Base-by-base conservation (phyloP, 1,140 invertebrate genomes). In the Hyles vespertilio region DNA sequence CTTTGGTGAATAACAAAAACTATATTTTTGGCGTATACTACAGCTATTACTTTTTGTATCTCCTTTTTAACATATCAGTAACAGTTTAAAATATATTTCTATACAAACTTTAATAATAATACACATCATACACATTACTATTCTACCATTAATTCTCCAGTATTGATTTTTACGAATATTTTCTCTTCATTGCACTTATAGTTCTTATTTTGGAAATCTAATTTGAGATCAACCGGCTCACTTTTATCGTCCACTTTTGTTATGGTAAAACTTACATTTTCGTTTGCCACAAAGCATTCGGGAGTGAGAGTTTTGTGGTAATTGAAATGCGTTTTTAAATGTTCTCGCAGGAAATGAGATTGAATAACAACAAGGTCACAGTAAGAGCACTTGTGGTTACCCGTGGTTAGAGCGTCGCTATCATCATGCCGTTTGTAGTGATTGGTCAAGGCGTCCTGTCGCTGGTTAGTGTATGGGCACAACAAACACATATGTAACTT, bases 321-420 rank as follows among this genome's bases (percentile, higher is more conserved):
- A 65, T 89, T 90, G 75, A 96, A 96, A 82, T 97, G 96, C 32
- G 95, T 87, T 81, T 94, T 95, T 32, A 94, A 90, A 82, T 97
- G 95, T 59, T 96, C 95, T n/a, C 92, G 89, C 5, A 96, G 79
- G 59, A 95, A 94, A 74, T 96, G 93, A 8, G 92, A 92, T 73
- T 96, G 95, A 0, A 93, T 92, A 3, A 94, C 94, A 22, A 93
- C 93, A 79, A 95, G 95, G 87, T 96, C 94, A 84, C 96, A 97
- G 77, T 95, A 93, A n/a, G 93, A 92, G 84, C 96, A 97, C 67
- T 92, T 88, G 75, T 94, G 91, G 80, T 89, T 84, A 57, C 91
- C 91, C 55, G 90, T 90, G 90, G 90, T 49, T 90, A 90, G 32
- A 90, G 91, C 8, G 84, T 87, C 77, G 70, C 59, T 69, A 54